Evolutionary conservation across 2,888 invertebrate genomes (phyloP).

Genomic region (Abscondita cerata): DNA sequence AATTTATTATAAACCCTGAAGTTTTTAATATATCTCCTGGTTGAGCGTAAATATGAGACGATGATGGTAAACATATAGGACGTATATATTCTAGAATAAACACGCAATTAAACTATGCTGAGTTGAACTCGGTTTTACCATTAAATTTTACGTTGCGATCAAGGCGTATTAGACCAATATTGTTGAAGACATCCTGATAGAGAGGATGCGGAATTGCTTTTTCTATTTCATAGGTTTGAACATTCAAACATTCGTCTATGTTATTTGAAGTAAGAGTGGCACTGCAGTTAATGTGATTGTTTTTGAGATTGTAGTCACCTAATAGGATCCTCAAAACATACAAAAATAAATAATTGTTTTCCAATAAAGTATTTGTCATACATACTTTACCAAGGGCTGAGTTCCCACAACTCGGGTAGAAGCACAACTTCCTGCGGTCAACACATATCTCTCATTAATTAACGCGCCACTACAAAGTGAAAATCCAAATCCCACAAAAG

Average conservation of each 20-base stretch:
- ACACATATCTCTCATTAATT: neutral
- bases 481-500: neutral
- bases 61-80: slow-evolving; percentile 3
- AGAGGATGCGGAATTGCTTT: slow-evolving; percentile 2
- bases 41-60: neutral
- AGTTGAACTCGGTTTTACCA: neutral
- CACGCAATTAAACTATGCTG: neutral
- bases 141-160: neutral
- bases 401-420: neutral
- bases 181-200: neutral
- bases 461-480: slow-evolving; percentile 4
- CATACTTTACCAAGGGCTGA: too few species aligned
- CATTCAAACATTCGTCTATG: neutral
- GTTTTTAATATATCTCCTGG: neutral
- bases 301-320: neutral
- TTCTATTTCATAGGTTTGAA: neutral
- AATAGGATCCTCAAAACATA: neutral
- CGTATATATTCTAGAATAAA: slow-evolving; percentile 1
- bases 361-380: too few species aligned
- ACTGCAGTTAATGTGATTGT: neutral
- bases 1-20: neutral
- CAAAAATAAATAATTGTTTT: too few species aligned
- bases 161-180: slow-evolving; percentile 1
- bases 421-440: neutral
- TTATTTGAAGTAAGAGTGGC: neutral